These are phyloP conservation scores for Cataglyphis rosenhaueri DNA, from an alignment of 2,888 invertebrate genomes.

Conservation along the genomic window DNA sequence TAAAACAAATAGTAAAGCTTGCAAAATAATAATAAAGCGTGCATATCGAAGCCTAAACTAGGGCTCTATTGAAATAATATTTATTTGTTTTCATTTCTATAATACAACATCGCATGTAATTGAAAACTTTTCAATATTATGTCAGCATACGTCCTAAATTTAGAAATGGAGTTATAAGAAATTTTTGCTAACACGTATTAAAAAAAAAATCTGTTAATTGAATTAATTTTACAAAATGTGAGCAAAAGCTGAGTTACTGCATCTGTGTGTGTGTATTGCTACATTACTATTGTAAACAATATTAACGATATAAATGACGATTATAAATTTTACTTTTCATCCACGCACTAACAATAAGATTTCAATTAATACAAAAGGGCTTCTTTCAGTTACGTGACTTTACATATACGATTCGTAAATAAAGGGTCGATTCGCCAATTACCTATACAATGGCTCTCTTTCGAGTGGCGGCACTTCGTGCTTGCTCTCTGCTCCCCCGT, in stretches of 20 bases:
- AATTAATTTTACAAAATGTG: conserved; percentile 9
- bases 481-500: neutral
- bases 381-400: neutral
- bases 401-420: neutral
- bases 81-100: neutral
- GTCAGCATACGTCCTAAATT: neutral
- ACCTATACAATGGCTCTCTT: neutral
- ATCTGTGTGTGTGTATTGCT: neutral
- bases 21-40: neutral
- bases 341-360: neutral
- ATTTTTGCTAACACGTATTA: neutral
- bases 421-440: conserved; percentile 36
- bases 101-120: neutral
- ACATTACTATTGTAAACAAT: neutral
- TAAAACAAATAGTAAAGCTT: neutral
- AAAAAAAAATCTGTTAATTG: conserved; percentile 6
- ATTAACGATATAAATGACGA: neutral
- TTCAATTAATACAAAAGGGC: neutral
- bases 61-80: too few relatives aligned
- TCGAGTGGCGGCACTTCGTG: neutral
- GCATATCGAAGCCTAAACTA: too few relatives aligned
- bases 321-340: neutral
- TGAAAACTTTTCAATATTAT: neutral
- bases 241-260: neutral
- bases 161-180: neutral